A percentile compares a stretch with the other conserved stretches of the same genome.
These are phyloP conservation scores for Catostylus mosaicus DNA, from an alignment of 30 jellyfish, hydroid and myxozoan genomes.

Conservation along the genomic window DNA sequence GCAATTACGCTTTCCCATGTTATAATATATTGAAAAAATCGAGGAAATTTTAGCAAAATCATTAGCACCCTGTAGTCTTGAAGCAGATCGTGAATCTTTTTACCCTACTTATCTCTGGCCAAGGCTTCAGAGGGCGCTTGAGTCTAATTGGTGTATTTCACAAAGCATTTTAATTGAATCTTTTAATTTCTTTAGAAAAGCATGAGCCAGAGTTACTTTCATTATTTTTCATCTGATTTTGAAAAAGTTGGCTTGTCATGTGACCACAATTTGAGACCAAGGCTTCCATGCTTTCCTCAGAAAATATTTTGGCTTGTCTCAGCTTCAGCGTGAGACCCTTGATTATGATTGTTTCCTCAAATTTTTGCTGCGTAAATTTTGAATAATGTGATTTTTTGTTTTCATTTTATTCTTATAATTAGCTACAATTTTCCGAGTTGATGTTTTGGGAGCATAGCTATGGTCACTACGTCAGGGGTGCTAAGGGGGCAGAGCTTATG, in stretches of 20 bases:
- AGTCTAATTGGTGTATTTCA: neutral
- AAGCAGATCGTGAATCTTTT: neutral
- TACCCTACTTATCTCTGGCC: neutral
- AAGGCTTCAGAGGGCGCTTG: neutral
- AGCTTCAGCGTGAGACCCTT: slow-evolving; percentile 24
- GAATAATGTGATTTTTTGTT: neutral
- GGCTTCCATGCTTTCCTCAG: slow-evolving; percentile 18
- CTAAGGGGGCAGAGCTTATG: slow-evolving; percentile 1
- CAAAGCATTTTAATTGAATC: neutral
- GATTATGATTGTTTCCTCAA: neutral
- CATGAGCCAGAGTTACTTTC: neutral
- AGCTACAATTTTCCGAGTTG: neutral
- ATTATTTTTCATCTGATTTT: slow-evolving; percentile 24
- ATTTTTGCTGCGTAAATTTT: slow-evolving; percentile 8
- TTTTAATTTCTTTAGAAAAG: neutral
- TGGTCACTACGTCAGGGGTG: neutral
- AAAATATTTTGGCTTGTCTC: neutral
- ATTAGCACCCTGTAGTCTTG: neutral
- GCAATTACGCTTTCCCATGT: slow-evolving; percentile 25
- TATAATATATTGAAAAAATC: neutral
- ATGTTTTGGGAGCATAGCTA: no score
- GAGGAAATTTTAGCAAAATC: neutral
- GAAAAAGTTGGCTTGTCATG: slow-evolving; percentile 28
- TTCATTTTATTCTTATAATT: no score
- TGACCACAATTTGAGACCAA: slow-evolving; percentile 9